Base-by-base conservation (phyloP, 2,113 vertebrate species). In the Zootoca vivipara region DNA sequence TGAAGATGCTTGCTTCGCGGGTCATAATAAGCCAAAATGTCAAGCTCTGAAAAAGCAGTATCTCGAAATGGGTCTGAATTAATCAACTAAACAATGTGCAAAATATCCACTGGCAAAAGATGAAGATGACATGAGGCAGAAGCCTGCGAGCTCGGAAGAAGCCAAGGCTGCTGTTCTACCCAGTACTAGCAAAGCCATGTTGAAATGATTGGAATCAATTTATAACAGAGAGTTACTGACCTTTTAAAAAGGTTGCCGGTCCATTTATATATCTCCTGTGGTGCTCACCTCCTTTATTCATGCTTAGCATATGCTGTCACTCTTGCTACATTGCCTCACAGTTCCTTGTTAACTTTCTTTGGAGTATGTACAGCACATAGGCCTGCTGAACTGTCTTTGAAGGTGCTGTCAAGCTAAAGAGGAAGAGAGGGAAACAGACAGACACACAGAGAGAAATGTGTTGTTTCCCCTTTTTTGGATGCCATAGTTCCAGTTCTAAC, bases 291-390 rank as follows among this genome's bases (percentile, higher is more conserved):
- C 87, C 88, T 95, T 96, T 94, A 95, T 95, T 95, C 93, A 78
- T 93, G 93, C 95, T 96, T 96, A 97, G 95, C 95, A 95, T 96
- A 93, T 92, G 94, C 90, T 93, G 94, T 92, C 94, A 95, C 91
- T 91, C 92, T 94, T 90, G 92, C 95, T 92, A 58, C 90, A 79
- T 67, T 92, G 91, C 75, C 92, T 95, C 89, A 91, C 83, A 94
- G 89, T 82, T 94, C 93, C 95, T 96, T 95, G 94, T 95, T 96
- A 95, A 93, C 87, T 95, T 92, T 94, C 89, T 95, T 95, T 84
- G 26, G 28, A 91, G 82, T 90, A 95, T 94, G 87, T 80, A 82
- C 40, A n/a, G 87, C 89, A 56, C 1, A 62, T 22, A 85, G 52
- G 75, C 85, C 89, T 93, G 56, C 42, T 78, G 90, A 94, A 94